phyloP scores from a whole-genome alignment of 2,888 invertebrate genomes.

The Deroplatys truncata region DNA sequence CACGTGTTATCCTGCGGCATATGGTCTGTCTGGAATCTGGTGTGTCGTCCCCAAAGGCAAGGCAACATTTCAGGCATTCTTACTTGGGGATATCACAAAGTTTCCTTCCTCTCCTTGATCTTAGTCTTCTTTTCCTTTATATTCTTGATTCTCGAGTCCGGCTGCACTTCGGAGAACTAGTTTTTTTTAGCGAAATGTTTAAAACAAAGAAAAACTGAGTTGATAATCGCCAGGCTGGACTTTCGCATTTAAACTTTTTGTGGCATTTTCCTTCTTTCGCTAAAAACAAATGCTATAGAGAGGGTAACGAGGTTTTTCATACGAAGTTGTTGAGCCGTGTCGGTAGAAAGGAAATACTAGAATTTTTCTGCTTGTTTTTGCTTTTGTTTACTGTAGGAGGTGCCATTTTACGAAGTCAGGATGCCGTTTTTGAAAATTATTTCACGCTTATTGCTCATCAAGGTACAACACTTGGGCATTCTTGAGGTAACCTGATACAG shows the following conservation, averaged over 20 bases:
- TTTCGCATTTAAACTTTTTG: neutral
- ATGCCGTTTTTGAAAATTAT: no score
- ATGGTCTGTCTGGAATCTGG: neutral
- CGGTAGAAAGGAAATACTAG: neutral
- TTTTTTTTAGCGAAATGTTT: neutral
- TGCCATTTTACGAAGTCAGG: no score
- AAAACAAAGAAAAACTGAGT: neutral
- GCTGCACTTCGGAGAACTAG: neutral
- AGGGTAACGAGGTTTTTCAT: neutral
- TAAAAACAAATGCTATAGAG: neutral
- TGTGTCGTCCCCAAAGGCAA: neutral
- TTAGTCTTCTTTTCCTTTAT: no score
- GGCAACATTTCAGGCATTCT: neutral
- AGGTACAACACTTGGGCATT: no score
- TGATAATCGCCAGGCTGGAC: neutral
- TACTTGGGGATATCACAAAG: neutral
- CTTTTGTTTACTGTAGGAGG: neutral
- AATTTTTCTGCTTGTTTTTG: neutral
- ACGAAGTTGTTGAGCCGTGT: neutral
- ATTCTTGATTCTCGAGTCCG: neutral
- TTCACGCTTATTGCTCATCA: no score
- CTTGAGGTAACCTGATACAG: no score
- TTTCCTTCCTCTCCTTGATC: no score
- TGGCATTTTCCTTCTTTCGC: neutral
- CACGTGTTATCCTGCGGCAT: neutral